phyloP scores from a whole-genome alignment of 2,113 vertebrate genomes.

The Tursiops truncatus region DNA sequence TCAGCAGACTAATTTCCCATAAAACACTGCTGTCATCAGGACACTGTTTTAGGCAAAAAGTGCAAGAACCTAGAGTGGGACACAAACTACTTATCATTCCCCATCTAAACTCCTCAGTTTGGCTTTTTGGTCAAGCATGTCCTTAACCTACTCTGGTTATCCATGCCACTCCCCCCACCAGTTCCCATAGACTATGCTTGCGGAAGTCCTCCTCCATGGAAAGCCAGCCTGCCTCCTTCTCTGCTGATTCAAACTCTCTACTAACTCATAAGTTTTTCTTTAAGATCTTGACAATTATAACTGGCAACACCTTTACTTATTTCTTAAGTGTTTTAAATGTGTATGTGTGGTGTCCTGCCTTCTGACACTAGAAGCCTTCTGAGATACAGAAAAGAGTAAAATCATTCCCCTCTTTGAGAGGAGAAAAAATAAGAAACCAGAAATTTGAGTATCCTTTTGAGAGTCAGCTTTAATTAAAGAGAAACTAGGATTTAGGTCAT shows the following conservation, averaged over 20 bases:
- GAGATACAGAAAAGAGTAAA: conserved; percentile 23
- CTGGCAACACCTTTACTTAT: not conserved
- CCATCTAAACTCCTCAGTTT: not conserved
- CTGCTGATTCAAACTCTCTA: not conserved
- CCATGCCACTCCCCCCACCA: not conserved
- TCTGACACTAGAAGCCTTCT: not conserved
- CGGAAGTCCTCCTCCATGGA: not conserved
- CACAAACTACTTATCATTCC: not conserved
- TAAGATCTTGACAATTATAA: not conserved
- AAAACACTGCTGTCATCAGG: not conserved
- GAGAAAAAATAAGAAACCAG: conserved; percentile 45
- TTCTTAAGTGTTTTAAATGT: conserved; percentile 8
- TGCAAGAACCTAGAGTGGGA: not conserved
- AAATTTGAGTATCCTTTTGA: conserved; percentile 17
- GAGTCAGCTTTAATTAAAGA: conserved; percentile 29
- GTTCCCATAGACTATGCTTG: not conserved
- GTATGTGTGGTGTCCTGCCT: not conserved
- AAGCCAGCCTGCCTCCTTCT: not conserved
- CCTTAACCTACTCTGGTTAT: not conserved
- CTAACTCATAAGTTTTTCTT: not conserved
- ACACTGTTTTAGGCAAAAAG: not conserved
- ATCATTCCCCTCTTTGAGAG: not conserved
- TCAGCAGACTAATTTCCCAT: not conserved
- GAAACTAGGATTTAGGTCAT: not conserved
- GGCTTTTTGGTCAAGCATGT: not conserved